Evolutionary conservation across 2,113 vertebrate species (phyloP).

Genomic region (Nematolebias whitei): DNA sequence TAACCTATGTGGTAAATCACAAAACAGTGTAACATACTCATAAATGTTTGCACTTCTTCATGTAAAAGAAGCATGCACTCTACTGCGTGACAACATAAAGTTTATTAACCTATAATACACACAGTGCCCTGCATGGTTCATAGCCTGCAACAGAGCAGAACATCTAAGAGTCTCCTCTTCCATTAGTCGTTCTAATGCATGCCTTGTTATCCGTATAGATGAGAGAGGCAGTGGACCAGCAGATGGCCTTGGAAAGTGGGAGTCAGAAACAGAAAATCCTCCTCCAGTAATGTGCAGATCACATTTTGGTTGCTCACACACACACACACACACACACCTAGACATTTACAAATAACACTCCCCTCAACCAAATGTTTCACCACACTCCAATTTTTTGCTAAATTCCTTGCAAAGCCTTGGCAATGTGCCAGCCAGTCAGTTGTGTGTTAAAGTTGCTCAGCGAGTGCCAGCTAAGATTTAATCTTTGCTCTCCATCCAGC

Average conservation of each 20-base stretch:
- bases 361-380: constrained; percentile 36
- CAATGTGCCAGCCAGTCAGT: constrained; percentile 25
- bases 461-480: constrained; percentile 37
- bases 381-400: constrained; percentile 23
- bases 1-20: too few species aligned
- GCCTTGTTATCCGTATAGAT: constrained; percentile 74
- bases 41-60: too few species aligned
- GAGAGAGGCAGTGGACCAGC: constrained; percentile 57
- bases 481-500: constrained; percentile 40
- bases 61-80: too few species aligned
- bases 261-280: constrained; percentile 51
- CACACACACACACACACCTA: constrained; percentile 21
- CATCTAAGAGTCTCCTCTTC: constrained; percentile 44
- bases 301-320: constrained; percentile 17
- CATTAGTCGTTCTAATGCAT: constrained; percentile 68
- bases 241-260: constrained; percentile 69
- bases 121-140: constrained; percentile 13
- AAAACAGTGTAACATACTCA: too few species aligned
- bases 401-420: constrained; percentile 30
- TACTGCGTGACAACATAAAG: not conserved
- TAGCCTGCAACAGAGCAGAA: constrained; percentile 20
- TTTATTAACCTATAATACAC: constrained; percentile 18
- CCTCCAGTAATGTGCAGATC: constrained; percentile 36
- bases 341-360: constrained; percentile 34
- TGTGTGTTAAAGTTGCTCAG: constrained; percentile 45